These are phyloP conservation scores for Eurypyga helias DNA, from an alignment of 2,113 vertebrate species.

Conservation along the genomic window DNA sequence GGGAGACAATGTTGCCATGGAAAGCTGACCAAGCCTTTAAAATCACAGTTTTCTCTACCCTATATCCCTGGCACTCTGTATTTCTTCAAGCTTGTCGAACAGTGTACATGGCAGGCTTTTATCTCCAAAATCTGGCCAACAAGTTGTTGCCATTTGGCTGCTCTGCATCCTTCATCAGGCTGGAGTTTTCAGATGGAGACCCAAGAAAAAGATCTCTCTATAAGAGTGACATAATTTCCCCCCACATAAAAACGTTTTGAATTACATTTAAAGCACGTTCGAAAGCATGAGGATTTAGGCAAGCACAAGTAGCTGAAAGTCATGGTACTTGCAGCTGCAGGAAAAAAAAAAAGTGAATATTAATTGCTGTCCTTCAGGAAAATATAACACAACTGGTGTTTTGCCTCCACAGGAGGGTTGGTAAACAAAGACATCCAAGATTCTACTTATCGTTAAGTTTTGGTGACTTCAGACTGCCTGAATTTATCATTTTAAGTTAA, in stretches of 20 bases:
- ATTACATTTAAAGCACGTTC: background rate
- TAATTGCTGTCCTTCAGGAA: background rate
- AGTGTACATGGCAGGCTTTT: background rate
- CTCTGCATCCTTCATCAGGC: background rate
- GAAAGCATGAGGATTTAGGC: background rate
- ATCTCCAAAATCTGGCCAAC: background rate
- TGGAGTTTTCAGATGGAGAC: background rate
- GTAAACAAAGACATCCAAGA: background rate
- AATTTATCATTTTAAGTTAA: background rate
- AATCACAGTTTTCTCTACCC: background rate
- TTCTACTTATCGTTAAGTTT: background rate
- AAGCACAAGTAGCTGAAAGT: background rate
- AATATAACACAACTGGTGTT: background rate
- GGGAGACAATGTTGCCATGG: background rate
- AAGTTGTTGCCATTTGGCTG: background rate
- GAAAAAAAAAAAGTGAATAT: background rate
- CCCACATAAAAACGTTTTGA: background rate
- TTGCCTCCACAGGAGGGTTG: background rate
- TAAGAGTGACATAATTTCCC: background rate
- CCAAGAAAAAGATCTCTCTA: background rate
- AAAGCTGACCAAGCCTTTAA: background rate
- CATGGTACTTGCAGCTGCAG: background rate
- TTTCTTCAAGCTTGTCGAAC: background rate
- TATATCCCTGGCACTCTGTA: fast-evolving
- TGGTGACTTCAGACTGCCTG: background rate